Evolutionary conservation across 2,113 vertebrate genomes (phyloP).

Genomic region (Pampusana beccarii): DNA sequence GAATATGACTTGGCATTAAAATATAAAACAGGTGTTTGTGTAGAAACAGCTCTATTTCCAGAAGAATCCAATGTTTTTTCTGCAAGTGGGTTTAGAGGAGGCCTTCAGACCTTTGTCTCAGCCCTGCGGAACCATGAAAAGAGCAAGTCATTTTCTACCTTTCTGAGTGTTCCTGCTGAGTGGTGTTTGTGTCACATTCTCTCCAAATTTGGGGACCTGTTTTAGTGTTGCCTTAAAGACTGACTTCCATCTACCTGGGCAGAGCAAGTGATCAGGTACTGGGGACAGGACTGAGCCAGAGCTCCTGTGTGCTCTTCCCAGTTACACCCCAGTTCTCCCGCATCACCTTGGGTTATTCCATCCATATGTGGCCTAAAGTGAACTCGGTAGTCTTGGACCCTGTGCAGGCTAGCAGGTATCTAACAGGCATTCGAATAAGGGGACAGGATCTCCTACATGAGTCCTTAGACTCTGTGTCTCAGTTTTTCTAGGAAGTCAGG

Average conservation of each 20-base stretch:
- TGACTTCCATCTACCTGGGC: not conserved
- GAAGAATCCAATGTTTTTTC: not conserved
- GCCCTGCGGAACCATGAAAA: not conserved
- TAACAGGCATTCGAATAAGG: not conserved
- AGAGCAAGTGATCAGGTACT: not conserved
- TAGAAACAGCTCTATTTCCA: not conserved
- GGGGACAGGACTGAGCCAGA: not conserved
- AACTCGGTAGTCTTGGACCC: not conserved
- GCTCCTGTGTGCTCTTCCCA: not conserved
- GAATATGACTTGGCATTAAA: not conserved
- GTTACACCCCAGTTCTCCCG: not conserved
- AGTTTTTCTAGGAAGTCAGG: not conserved
- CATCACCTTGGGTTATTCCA: not conserved
- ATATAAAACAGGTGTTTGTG: not conserved
- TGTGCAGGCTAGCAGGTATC: not conserved
- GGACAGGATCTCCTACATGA: not conserved
- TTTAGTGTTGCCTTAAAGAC: not conserved
- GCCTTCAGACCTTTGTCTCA: not conserved
- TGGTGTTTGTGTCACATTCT: not conserved
- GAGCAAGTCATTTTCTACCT: not conserved
- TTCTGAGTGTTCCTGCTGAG: not conserved
- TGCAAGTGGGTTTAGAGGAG: not conserved
- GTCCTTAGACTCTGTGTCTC: not conserved
- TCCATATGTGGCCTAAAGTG: not conserved
- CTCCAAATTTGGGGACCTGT: not conserved